Evolutionary conservation across 2,888 invertebrate genomes (phyloP), one percentile per base, ranked within the genome.

Genomic region (Pollenia amentaria): DNA sequence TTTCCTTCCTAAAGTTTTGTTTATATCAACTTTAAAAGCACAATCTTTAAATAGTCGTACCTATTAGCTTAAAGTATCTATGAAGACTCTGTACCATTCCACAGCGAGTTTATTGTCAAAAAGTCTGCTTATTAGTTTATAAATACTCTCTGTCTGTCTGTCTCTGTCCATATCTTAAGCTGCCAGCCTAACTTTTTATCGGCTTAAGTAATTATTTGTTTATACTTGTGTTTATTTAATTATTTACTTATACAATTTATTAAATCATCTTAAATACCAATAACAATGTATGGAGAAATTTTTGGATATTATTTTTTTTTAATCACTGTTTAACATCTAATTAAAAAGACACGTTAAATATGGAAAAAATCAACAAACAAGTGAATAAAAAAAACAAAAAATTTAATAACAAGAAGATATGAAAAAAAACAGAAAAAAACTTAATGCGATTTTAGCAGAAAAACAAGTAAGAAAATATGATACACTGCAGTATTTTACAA

Each of bases 121-220:
- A 29, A 29, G 29, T 29, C 29, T 6, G 29, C 29, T 29, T 29
- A 29, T 6, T 29, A 29, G 29, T 29, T 29, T 29, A 3, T 1
- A 29, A 29, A 6, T 29, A 0, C 29, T 6, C 29, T 29, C n/a
- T n/a, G n/a, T n/a, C n/a, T n/a, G n/a, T n/a, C n/a, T n/a, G n/a
- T 29, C 4, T 29, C 29, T 29, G 29, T 29, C 29, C 29, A 29
- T 29, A 29, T 29, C 29, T 29, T 29, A 29, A 29, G 29, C 29
- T 29, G 18, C 55, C 29, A 3, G n/a, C 16, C 14, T 38, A 62
- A 62, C 38, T 14, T 44, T 44, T 12, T 44, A 18, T 11, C 21
- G 44, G 72, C 55, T 72, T 72, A 72, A 72, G 3, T 51, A 51
- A 40, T 42, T 21, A 14, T 2, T 44, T 55, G 11, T 55, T 72